phyloP scores from a whole-genome alignment of 2,888 invertebrate species.

The Drosophila gaucha region DNA sequence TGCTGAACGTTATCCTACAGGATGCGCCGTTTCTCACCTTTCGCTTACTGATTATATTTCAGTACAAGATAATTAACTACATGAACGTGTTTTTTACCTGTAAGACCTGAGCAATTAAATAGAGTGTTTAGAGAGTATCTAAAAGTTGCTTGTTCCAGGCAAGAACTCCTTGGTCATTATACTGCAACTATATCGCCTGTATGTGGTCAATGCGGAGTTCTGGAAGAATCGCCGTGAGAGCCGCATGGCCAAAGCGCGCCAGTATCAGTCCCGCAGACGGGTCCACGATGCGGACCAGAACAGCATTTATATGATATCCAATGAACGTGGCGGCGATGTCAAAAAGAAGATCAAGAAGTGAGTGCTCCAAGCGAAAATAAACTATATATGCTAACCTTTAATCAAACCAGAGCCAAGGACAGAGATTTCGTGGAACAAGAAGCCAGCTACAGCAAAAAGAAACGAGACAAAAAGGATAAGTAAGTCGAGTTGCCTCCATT shows the following conservation, averaged over 20 bases:
- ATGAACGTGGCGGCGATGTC: conserved; percentile 80
- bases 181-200: conserved; percentile 93
- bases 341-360: conserved; percentile 81
- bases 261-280: conserved; percentile 76
- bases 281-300: conserved; percentile 83
- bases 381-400: neutral
- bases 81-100: conserved; percentile 99
- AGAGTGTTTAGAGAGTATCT: rapidly evolving
- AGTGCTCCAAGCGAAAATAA: neutral
- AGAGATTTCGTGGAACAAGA: conserved; percentile 81
- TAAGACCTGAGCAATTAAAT: conserved; percentile 85
- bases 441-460: conserved; percentile 73
- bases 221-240: conserved; percentile 84
- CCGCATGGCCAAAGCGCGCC: conserved; percentile 72
- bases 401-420: conserved; percentile 70
- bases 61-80: conserved; percentile 95
- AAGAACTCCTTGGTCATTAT: conserved; percentile 94
- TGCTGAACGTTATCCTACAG: conserved; percentile 93
- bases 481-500: conserved; percentile 31
- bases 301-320: conserved; percentile 86
- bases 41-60: conserved; percentile 93
- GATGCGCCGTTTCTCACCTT: conserved; percentile 96
- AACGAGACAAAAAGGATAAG: conserved; percentile 81
- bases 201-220: conserved; percentile 91
- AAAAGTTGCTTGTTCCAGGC: conserved; percentile 64